A percentile compares a stretch with the other conserved stretches of the same genome.
Evolutionary conservation across 2,113 vertebrate species (phyloP).

Genomic region (Paralichthys olivaceus): DNA sequence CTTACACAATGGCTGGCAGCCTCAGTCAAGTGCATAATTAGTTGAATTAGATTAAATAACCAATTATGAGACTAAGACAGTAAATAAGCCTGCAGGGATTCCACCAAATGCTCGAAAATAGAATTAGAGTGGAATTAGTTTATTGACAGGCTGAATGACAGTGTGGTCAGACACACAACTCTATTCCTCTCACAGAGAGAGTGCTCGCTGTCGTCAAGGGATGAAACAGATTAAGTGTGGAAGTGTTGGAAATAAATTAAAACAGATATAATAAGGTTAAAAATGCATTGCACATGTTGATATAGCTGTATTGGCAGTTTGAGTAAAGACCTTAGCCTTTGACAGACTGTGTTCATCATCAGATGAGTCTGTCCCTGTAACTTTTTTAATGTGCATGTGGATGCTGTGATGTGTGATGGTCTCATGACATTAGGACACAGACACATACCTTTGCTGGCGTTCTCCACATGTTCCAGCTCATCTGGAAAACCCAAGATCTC

Average conservation of each 20-base stretch:
- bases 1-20: conserved; percentile 72
- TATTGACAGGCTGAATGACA: conserved; percentile 79
- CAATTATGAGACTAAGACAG: conserved; percentile 82
- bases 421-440: not conserved
- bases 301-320: not conserved
- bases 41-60: conserved; percentile 83
- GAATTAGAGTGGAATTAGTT: conserved; percentile 78
- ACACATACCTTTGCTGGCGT: conserved; percentile 92
- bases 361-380: not conserved
- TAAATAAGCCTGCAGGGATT: conserved; percentile 80
- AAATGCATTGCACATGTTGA: not conserved
- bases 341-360: not conserved
- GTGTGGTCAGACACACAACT: conserved; percentile 59
- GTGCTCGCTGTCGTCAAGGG: conserved; percentile 2
- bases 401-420: not conserved
- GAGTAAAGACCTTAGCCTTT: not conserved
- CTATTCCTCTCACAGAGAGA: conserved; percentile 45
- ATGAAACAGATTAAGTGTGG: conserved; percentile 9
- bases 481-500: conserved; percentile 94
- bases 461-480: conserved; percentile 92
- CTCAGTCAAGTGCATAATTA: conserved; percentile 79
- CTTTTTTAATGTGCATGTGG: not conserved
- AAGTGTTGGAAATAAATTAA: not conserved
- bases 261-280: not conserved
- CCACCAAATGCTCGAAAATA: conserved; percentile 71